Percentiles rank a stretch among this genome's conserved stretches.
phyloP scores from a whole-genome alignment of 2,113 vertebrate species.

The Rallus limicola region DNA sequence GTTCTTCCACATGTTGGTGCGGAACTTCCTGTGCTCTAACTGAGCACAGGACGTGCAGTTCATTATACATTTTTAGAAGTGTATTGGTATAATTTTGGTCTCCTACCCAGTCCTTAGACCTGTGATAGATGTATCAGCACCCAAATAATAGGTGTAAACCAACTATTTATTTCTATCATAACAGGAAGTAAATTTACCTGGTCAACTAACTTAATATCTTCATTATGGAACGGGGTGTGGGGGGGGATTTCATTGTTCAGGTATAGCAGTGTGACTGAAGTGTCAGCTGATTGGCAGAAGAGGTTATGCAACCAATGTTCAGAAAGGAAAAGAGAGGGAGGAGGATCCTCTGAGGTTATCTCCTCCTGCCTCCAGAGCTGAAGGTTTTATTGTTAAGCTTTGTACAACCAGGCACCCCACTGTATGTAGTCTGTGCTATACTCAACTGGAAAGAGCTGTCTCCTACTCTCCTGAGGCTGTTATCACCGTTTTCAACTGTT shows the following conservation, averaged over 20 bases:
- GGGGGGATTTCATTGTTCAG: neutral
- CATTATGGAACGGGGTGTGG: neutral
- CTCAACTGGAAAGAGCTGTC: rapidly evolving
- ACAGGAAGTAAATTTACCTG: neutral
- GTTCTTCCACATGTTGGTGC: too few species aligned
- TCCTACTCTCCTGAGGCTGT: neutral
- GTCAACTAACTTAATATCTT: too few species aligned
- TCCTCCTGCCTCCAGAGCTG: neutral
- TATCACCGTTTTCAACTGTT: neutral
- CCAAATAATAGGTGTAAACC: neutral
- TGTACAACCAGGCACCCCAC: neutral
- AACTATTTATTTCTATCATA: neutral
- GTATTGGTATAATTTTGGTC: neutral
- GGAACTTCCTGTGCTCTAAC: too few species aligned
- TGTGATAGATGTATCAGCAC: neutral
- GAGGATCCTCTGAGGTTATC: neutral
- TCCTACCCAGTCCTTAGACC: neutral
- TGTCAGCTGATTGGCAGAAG: neutral
- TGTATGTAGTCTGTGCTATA: rapidly evolving
- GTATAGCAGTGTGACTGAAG: neutral
- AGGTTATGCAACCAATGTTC: neutral
- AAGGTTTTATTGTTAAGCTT: rapidly evolving
- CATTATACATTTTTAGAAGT: neutral
- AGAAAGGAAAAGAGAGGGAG: too few species aligned
- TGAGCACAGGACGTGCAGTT: neutral